Base-by-base conservation (phyloP, 30 jellyfish, hydroid and myxozoan genomes). In the Sanderia malayensis region DNA sequence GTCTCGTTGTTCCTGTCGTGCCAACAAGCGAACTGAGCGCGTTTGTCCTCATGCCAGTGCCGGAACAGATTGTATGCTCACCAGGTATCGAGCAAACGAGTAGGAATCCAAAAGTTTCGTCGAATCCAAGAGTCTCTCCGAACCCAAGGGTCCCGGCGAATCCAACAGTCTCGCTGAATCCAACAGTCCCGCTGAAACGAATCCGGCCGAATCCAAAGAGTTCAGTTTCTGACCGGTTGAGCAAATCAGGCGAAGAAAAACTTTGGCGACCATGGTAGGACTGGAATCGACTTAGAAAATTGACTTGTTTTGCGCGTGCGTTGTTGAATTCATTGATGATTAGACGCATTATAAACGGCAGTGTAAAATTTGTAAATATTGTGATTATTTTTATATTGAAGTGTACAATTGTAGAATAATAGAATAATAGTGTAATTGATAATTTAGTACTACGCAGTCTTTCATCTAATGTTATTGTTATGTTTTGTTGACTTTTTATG, bases 181-280 rank as follows among this genome's bases (percentile, higher is more conserved):
- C n/a, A n/a, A n/a, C n/a, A n/a, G n/a, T n/a, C n/a, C n/a, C n/a
- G n/a, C n/a, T n/a, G n/a, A n/a, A n/a, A n/a, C n/a, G n/a, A n/a
- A n/a, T n/a, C n/a, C n/a, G n/a, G n/a, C n/a, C 26, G 24, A 69
- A 61, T 26, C 63, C 22, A 30, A 34, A 55, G 28, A 34, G 32
- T 26, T 29, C n/a, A 19, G 31, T 15, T 10, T 13, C 73, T 1
- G 30, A 26, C n/a, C 72, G 17, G 20, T 10, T 52, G 34, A 65
- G 26, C 6, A 62, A 32, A 47, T 8, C 71, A 53, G 25, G 46
- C 65, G 46, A 76, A 30, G 80, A 64, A 22, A 30, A 57, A 44
- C 30, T 76, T 1, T 76, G 87, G 87, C 46, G 87, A 57, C 87
- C 87, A 0, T 76, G 87, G 87, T 76, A 63, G 86, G 63, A 11